These are phyloP conservation scores for Zosterops hypoxanthus DNA, from an alignment of 2,113 vertebrate genomes.

Conservation along the genomic window DNA sequence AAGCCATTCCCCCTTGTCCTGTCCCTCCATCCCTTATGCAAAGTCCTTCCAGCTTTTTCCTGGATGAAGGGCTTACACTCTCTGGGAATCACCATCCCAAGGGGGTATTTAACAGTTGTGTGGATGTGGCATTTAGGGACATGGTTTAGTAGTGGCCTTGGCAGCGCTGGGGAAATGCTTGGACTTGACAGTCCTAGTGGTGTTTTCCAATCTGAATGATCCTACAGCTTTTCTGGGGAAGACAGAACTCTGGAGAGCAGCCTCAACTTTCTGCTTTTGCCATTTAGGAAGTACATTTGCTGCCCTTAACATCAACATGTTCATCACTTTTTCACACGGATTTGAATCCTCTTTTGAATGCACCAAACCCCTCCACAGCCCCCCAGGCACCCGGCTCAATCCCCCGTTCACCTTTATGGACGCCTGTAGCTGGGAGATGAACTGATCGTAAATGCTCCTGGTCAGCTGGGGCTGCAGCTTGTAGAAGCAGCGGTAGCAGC, in stretches of 20 bases:
- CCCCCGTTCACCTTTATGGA: slow-evolving; percentile 76
- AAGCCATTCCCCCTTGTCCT: background rate
- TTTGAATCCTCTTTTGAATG: background rate
- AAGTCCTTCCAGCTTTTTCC: background rate
- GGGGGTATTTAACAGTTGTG: background rate
- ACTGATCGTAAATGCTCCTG: slow-evolving; percentile 84
- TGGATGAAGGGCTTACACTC: too few species aligned
- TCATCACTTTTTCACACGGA: background rate
- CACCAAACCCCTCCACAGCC: accelerated
- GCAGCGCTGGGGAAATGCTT: background rate
- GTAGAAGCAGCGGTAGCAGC: slow-evolving; percentile 81
- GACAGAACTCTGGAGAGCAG: background rate
- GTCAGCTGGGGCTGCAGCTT: slow-evolving; percentile 82
- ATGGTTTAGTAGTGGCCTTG: background rate
- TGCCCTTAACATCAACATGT: accelerated
- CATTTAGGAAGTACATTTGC: background rate
- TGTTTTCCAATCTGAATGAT: background rate
- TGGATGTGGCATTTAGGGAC: background rate
- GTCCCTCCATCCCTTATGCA: background rate
- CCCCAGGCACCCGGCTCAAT: too few species aligned
- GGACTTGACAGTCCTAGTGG: background rate
- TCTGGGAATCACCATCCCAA: background rate
- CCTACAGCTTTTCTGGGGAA: background rate
- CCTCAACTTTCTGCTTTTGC: background rate
- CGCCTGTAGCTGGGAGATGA: slow-evolving; percentile 79